Percentiles rank a stretch among this genome's conserved stretches.
Evolutionary conservation across 2,888 invertebrate species (phyloP).

Genomic region (Dexiosoma caninum): DNA sequence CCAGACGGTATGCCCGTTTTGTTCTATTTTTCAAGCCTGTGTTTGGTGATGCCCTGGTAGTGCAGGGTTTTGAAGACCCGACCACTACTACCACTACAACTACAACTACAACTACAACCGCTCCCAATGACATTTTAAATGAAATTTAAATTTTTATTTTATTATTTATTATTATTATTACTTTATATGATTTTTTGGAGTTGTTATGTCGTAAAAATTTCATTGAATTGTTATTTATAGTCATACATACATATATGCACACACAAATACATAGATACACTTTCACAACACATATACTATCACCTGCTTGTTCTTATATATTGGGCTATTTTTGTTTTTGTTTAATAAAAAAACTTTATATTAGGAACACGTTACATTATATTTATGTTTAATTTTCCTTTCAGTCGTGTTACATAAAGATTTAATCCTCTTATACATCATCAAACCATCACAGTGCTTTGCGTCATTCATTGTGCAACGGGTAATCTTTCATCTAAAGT

Average conservation of each 20-base stretch:
- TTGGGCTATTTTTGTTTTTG: no score
- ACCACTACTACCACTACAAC: slow-evolving; percentile 69
- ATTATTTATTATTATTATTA: neutral
- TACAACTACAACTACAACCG: slow-evolving; percentile 59
- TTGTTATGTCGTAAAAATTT: no score
- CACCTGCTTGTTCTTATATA: no score
- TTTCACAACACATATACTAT: no score
- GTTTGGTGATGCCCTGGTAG: slow-evolving; percentile 85
- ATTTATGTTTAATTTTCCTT: no score
- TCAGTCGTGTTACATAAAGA: neutral
- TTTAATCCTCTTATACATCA: neutral
- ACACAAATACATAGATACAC: no score
- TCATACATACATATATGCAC: no score
- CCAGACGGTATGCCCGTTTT: slow-evolving; percentile 85
- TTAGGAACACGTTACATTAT: no score
- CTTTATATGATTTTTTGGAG: no score
- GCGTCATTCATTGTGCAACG: neutral
- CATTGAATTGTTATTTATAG: no score
- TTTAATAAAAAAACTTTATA: no score
- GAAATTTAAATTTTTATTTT: slow-evolving; percentile 55
- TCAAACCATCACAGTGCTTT: neutral
- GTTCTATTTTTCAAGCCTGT: slow-evolving; percentile 86
- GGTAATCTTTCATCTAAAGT: neutral
- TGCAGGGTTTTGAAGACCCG: slow-evolving; percentile 82
- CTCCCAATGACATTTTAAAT: slow-evolving; percentile 58